Evolutionary conservation across 2,888 invertebrate species (phyloP).

Genomic region (Drosophila cracens): DNA sequence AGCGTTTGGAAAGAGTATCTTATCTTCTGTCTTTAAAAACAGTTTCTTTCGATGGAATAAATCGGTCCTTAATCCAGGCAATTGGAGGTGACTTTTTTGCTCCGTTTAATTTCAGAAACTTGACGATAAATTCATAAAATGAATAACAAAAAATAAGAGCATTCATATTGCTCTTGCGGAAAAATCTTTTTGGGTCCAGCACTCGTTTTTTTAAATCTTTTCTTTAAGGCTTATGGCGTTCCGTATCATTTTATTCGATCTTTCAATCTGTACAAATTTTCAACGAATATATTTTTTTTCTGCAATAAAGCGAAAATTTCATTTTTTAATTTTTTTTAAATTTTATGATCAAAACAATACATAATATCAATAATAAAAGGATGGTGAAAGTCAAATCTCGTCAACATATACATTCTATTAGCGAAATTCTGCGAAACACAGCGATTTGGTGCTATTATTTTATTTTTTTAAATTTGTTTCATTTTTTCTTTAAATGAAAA

Average conservation of each 20-base stretch:
- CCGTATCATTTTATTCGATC: neutral
- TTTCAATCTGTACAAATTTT: neutral
- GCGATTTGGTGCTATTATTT: neutral
- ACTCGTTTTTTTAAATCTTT: neutral
- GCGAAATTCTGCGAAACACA: neutral
- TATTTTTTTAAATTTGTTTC: accelerated
- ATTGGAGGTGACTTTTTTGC: neutral
- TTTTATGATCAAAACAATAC: neutral
- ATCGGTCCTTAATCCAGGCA: neutral
- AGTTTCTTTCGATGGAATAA: neutral
- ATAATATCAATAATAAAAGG: neutral
- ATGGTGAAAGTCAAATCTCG: neutral
- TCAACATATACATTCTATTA: neutral
- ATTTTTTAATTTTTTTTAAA: too few relatives aligned
- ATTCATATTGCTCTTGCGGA: too few relatives aligned
- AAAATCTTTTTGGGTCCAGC: too few relatives aligned
- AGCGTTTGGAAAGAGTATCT: neutral
- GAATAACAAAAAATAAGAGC: too few relatives aligned
- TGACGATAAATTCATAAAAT: too few relatives aligned
- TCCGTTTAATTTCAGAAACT: too few relatives aligned
- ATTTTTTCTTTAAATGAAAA: neutral
- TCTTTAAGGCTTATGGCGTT: neutral
- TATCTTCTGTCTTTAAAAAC: too few relatives aligned
- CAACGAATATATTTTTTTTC: neutral
- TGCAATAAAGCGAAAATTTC: too few relatives aligned